Evolutionary conservation across 1,140 invertebrate species (phyloP), one percentile per base, ranked within the genome.

Genomic region (Cotesia glomerata): DNA sequence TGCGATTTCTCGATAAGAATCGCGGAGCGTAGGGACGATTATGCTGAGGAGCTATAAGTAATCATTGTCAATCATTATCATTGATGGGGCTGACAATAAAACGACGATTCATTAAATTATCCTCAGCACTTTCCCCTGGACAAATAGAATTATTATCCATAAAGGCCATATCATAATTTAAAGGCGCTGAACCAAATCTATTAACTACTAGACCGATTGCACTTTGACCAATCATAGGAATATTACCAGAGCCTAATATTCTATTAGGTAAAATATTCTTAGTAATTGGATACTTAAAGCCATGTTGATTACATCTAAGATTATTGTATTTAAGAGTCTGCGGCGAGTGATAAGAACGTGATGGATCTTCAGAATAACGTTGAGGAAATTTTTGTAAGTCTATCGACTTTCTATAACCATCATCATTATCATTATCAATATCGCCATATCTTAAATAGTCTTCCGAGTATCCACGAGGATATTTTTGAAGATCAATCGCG

Each of bases 181-280:
- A 63, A n/a, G 84, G 80, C 52, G 76, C 80, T 32, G 85, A 82
- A 62, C 82, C 82, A 52, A 86, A 87, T 76, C 82, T 85, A 59
- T 85, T 86, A 18, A 85, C 80, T 5, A 85, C 81, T 36, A 87
- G 76, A 1, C 82, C 84, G 35, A 87, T 81, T 2, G 85, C 84
- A 1, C 79, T 79, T 52, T 85, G 84, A 5, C 82, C 83, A 32
- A 86, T 82, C 74, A 87, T 84, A 5, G 86, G 84, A 59, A 87
- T 81, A 16, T 80, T 82, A 34, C 79, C 78, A 7, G 77, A 75
- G 4, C 80, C 79, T 36, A 85, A 76, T 66, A 85, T 81, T 56
- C 82, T 76, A 74, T 75, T 73, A 58, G 80, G 78, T 45, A 82
- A 72, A 36, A 79, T 75, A 62, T 76, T 80, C 45, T 77, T 83